These are phyloP conservation scores for Bryconaethiops microstoma DNA, from an alignment of 2,797 vertebrate species.

Conservation along the genomic window DNA sequence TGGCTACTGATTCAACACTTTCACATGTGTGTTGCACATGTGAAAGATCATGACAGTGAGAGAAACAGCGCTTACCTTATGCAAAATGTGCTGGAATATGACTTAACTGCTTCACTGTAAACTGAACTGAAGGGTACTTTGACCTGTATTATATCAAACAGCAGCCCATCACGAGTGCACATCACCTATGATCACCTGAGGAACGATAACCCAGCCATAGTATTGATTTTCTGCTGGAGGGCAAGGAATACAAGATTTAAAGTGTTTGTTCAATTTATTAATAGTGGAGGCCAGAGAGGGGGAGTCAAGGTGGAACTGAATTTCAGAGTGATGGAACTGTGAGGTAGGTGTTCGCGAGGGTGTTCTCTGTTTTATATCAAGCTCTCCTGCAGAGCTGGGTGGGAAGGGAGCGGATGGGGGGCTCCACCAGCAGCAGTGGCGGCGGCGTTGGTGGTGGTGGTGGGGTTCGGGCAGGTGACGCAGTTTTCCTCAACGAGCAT, in stretches of 20 bases:
- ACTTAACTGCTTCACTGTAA: neutral
- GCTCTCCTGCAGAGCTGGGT: neutral
- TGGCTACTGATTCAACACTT: too few relatives aligned
- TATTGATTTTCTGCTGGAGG: neutral
- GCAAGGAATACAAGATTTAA: neutral
- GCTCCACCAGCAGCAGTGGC: neutral
- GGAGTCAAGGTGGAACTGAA: neutral
- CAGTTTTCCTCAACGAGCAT: conserved; percentile 39
- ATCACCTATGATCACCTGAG: conserved; percentile 12
- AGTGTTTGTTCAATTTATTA: neutral
- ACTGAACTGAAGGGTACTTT: conserved; percentile 36
- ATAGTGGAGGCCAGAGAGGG: neutral
- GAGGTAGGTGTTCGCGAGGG: conserved; percentile 8
- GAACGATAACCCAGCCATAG: neutral
- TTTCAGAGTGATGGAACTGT: neutral
- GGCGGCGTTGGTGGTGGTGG: neutral
- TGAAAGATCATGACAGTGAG: neutral
- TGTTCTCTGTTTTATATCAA: neutral
- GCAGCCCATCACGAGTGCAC: conserved; percentile 40
- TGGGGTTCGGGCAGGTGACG: conserved; percentile 34
- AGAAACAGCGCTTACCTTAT: neutral
- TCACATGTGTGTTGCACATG: neutral
- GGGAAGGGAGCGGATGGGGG: neutral
- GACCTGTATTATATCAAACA: conserved; percentile 35
- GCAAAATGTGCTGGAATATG: neutral